phyloP scores from a whole-genome alignment of 2,797 vertebrate species.

The Bradypodion ventrale region DNA sequence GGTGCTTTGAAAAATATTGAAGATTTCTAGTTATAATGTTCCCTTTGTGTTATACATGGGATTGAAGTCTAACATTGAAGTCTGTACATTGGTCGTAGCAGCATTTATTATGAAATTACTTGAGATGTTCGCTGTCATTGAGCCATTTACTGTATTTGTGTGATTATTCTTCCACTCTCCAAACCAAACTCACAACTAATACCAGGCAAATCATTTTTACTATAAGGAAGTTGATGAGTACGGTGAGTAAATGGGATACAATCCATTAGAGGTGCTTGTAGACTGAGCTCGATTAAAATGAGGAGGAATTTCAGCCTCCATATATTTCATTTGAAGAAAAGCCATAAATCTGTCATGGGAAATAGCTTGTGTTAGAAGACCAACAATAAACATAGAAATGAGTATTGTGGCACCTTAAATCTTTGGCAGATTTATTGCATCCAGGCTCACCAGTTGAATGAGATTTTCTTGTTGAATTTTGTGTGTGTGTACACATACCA shows the following conservation, averaged over 20 bases:
- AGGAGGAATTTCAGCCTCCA: neutral
- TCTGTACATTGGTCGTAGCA: slow-evolving; percentile 13
- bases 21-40: neutral
- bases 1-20: neutral
- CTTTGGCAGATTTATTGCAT: neutral
- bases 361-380: neutral
- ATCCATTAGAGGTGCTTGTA: neutral
- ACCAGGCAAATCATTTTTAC: slow-evolving; percentile 5
- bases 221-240: neutral
- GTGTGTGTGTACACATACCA: too few relatives aligned
- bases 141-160: neutral
- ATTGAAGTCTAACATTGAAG: slow-evolving; percentile 34
- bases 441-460: neutral
- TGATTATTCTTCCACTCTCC: neutral
- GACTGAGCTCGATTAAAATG: neutral
- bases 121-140: neutral
- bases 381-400: neutral
- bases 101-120: slow-evolving; percentile 9
- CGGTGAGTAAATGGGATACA: neutral
- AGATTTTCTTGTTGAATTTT: neutral
- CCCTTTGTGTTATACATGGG: slow-evolving; percentile 15
- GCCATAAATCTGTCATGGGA: neutral
- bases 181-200: slow-evolving; percentile 20
- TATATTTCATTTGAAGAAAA: neutral
- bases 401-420: neutral